Base-by-base conservation (phyloP, 2,888 invertebrate species). In the Torymus tubicola region DNA sequence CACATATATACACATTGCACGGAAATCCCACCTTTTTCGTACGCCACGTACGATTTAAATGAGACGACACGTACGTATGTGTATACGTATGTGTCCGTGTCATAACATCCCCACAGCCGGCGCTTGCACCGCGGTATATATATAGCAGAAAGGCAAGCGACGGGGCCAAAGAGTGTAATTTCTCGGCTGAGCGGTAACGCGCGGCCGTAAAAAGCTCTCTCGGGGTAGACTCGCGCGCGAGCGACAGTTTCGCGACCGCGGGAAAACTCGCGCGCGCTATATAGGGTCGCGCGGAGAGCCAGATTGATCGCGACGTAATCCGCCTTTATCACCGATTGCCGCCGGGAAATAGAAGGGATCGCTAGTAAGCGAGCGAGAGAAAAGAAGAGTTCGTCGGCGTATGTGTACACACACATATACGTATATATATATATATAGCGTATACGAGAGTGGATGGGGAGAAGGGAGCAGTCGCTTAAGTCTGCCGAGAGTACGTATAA, bases 231-330 rank as follows among this genome's bases (percentile, higher is more conserved):
- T 18, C 12, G 18, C 24, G 24, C 58, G 60, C 12, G 21, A 21
- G 16, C 1, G 55, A 60, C 63, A 73, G 52, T 74, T 69, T 64
- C n/a, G 70, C 52, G 57, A 69, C n/a, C 57, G 57, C n/a, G 58
- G 16, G 14, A 11, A 42, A 55, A n/a, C 60, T 53, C 18, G 55
- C 61, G 11, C 57, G 16, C 13, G n/a, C n/a, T n/a, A n/a, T n/a
- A n/a, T 21, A 21, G 21, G 21, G 21, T 21, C 21, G 21, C 21
- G 21, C 21, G 21, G 21, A n/a, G 18, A 14, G 71, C 14, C 10
- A 55, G 78, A 81, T 81, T 74, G 69, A 78, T 81, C 60, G 74
- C 42, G 65, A 12, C 50, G 72, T 81, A 71, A 80, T 72, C 80
- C 69, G 31, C 50, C 72, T 68, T 77, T 81, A 73, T 76, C 77